These are phyloP conservation scores for Aspidiotus rigidus DNA, from an alignment of 2,888 invertebrate species.

Conservation along the genomic window DNA sequence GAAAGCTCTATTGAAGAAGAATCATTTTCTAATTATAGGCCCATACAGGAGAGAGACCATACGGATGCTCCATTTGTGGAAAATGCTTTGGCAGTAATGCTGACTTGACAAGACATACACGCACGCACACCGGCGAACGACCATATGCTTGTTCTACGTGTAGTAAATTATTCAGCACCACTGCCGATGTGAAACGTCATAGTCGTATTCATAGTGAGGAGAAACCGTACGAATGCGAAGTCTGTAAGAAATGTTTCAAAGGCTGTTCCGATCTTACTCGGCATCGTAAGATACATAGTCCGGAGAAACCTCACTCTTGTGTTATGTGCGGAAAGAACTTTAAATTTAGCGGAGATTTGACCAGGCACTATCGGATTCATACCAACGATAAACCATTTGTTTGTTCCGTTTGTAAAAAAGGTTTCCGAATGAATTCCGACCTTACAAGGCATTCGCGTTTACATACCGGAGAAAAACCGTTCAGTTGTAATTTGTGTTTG, in stretches of 20 bases:
- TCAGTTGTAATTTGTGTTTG: conserved; percentile 27
- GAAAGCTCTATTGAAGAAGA: not conserved
- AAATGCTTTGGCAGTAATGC: conserved; percentile 29
- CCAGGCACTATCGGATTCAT: conserved; percentile 26
- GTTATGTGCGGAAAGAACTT: conserved; percentile 23
- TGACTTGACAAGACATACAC: conserved; percentile 20
- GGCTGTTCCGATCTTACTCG: conserved; percentile 28
- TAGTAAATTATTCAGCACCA: conserved; percentile 28
- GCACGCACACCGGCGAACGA: conserved; percentile 23
- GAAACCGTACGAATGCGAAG: conserved; percentile 30
- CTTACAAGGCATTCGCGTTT: conserved; percentile 23
- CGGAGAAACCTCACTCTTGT: conserved; percentile 29
- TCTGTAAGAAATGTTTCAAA: conserved; percentile 30
- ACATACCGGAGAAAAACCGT: conserved; percentile 27
- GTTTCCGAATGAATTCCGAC: conserved; percentile 26
- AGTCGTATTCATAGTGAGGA: conserved; percentile 28
- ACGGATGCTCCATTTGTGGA: conserved; percentile 24
- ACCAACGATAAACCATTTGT: conserved; percentile 27
- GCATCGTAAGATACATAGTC: conserved; percentile 28
- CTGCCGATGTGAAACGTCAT: conserved; percentile 27
- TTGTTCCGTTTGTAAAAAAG: conserved; percentile 24
- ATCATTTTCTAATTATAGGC: conserved; percentile 13
- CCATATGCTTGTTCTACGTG: conserved; percentile 26
- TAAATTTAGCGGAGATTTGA: conserved; percentile 29
- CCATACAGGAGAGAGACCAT: conserved; percentile 27